Base-by-base conservation (phyloP, 2,113 vertebrate species). In the Etheostoma cragini region DNA sequence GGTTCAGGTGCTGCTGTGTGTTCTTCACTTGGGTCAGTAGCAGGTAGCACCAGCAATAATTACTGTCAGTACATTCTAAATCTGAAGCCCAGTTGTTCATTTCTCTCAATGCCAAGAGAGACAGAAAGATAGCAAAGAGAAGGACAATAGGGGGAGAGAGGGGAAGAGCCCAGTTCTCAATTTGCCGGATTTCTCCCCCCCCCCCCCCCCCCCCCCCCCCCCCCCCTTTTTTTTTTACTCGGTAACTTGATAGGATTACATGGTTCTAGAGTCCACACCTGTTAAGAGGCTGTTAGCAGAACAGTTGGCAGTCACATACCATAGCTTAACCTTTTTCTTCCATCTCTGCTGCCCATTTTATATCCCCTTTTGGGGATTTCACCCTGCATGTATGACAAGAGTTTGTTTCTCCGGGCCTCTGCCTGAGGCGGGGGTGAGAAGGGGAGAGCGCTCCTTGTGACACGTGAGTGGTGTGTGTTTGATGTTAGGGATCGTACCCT, bases 211-310 rank as follows among this genome's bases (percentile, higher is more conserved):
- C 10, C 22, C 22, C 24, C 53, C 71, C 72, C 62, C 33, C 89
- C 26, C 10, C 22, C 22, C 24, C 53, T 62, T 67, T 42, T 89
- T 89, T 83, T 38, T 57, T 19, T 66, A 91, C 93, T 89, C 78
- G 82, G 95, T 94, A 96, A 95, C 93, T 93, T 94, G 94, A 95
- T 95, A 95, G 94, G 94, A 95, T 96, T 95, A 95, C 94, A 94
- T 94, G 94, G 92, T 93, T 94, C 89, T 86, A 82, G 91, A 93
- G 89, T 86, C 90, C 92, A 94, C 95, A 95, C 95, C 95, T 96
- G 95, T 95, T 95, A 94, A 90, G 93, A 95, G 92, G 92, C 94
- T 95, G 94, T 95, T 95, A 94, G 92, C 91, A 88, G 94, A 95
- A 93, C 94, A 94, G 94, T 94, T 95, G 95, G 92, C 91, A 80